A percentile compares a stretch with the other conserved stretches of the same genome.
These are phyloP conservation scores for Corvus hawaiiensis DNA, from an alignment of 2,113 vertebrate species.

Conservation along the genomic window DNA sequence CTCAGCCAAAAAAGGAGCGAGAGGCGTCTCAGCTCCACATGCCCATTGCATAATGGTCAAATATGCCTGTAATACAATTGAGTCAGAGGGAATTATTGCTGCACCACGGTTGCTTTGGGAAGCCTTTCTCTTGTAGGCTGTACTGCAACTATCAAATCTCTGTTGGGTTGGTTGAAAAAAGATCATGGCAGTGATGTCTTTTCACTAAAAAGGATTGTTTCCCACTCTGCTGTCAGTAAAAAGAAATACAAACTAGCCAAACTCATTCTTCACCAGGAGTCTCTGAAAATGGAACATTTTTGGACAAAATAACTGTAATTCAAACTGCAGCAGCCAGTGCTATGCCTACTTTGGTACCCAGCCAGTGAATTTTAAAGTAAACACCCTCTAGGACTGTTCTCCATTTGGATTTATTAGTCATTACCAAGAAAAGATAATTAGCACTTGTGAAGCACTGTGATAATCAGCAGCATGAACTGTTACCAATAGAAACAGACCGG, in stretches of 20 bases:
- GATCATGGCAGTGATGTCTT: background rate
- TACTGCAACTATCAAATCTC: background rate
- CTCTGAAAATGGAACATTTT: background rate
- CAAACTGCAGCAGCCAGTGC: background rate
- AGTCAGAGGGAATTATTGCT: background rate
- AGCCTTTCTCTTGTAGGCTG: background rate
- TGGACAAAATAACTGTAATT: background rate
- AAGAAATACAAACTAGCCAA: background rate
- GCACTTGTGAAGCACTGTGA: constrained; percentile 37
- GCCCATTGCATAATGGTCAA: background rate
- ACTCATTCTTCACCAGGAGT: background rate
- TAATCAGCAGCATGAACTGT: constrained; percentile 36
- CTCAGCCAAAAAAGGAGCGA: background rate
- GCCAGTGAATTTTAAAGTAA: constrained; percentile 50
- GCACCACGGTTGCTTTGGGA: background rate
- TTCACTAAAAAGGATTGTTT: background rate
- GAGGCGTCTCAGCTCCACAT: background rate
- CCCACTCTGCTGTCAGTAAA: background rate
- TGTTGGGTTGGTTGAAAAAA: background rate
- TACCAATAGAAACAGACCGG: constrained; percentile 1
- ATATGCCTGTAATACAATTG: background rate
- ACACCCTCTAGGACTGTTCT: constrained; percentile 54
- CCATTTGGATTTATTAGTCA: constrained; percentile 58
- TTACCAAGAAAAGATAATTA: constrained; percentile 61
- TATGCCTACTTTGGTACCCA: constrained; percentile 10